Base-by-base conservation (phyloP, 1,140 invertebrate genomes). In the Sminthurinus signatus region DNA sequence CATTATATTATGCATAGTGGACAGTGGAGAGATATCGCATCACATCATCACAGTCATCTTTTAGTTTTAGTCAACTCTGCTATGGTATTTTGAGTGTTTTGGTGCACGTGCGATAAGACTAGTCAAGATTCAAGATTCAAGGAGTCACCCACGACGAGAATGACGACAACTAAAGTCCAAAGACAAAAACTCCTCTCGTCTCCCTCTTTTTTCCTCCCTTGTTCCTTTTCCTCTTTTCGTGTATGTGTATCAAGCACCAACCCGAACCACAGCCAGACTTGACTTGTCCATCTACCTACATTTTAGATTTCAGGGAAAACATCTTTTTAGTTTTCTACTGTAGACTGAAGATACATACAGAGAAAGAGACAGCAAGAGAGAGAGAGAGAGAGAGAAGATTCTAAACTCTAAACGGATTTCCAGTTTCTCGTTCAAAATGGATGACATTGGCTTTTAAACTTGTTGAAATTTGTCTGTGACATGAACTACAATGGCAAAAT, bases 381-480 rank as follows among this genome's bases (percentile, higher is more conserved):
- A 19, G 44, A 19, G 10, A 46, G 44, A 46, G 44, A 46, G 44
- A 46, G 44, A 46, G 44, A 46, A n/a, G 5, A 46, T 5, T 4
- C 5, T 10, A 46, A 46, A 46, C 48, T 28, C 36, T 61, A 57
- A 55, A 63, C 54, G 61, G 52, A 57, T 63, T 61, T 61, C 59
- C 31, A 51, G 25, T 61, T 32, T 50, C n/a, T n/a, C n/a, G n/a
- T 25, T 29, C 27, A 68, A 64, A 64, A 52, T 68, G 66, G 66
- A 60, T 60, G 66, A 64, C 66, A 64, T 64, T 61, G 67, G 62
- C 52, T 51, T 14, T 23, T 36, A 42, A 62, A 68, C 42, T 68
- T 64, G 62, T 62, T 62, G 67, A 68, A 68, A 68, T 68, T 68
- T 68, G 67, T 68, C 67, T 60, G 56, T 56, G 57, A 64, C 62